These are phyloP conservation scores for Ganaspis sp. DNA, from an alignment of 1,140 invertebrate genomes.

Conservation along the genomic window DNA sequence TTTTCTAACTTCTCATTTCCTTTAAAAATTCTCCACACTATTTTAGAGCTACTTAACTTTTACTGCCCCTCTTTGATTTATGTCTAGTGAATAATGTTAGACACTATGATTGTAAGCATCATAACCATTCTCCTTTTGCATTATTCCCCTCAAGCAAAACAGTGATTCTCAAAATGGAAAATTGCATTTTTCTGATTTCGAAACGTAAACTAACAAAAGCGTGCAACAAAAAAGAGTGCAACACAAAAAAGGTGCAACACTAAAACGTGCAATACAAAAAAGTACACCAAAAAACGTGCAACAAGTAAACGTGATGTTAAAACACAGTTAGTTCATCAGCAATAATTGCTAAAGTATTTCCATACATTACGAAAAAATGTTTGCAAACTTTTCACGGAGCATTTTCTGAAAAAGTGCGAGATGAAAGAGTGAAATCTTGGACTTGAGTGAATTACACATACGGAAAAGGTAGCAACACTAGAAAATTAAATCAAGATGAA, in stretches of 20 bases:
- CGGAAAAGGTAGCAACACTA: background rate
- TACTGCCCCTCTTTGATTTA: constrained; percentile 13
- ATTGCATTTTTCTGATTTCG: too few species aligned
- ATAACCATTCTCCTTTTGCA: background rate
- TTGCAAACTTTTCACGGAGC: background rate
- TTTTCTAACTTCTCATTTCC: constrained; percentile 26
- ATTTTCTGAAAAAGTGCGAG: background rate
- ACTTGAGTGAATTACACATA: background rate
- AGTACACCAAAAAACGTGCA: too few species aligned
- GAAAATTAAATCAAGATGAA: constrained; percentile 26
- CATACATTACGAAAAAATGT: background rate
- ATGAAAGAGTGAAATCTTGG: background rate
- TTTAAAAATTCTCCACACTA: constrained; percentile 10
- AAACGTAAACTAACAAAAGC: too few species aligned
- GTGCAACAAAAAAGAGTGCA: too few species aligned
- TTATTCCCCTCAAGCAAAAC: background rate
- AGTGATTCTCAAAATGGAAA: background rate
- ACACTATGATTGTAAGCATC: background rate
- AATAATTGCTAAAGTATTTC: too few species aligned
- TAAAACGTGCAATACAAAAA: too few species aligned
- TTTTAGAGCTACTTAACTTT: constrained; percentile 21
- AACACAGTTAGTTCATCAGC: too few species aligned
- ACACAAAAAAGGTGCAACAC: too few species aligned
- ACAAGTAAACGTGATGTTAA: too few species aligned
- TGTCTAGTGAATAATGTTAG: constrained; percentile 4